phyloP scores from a whole-genome alignment of 92 coral and sea anemone genomes.

The Porites lobata region DNA sequence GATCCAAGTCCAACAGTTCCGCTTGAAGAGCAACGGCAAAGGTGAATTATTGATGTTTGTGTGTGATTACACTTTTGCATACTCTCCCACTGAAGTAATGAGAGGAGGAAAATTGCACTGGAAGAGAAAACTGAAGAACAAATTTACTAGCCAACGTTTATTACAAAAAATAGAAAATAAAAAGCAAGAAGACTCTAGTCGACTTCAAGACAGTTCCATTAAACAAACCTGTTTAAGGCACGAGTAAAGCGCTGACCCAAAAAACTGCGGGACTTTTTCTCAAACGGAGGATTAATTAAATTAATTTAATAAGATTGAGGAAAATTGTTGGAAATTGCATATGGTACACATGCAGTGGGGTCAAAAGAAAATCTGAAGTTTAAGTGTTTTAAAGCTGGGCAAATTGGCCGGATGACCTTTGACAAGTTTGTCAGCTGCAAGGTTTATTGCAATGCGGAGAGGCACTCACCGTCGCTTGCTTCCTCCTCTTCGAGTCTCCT shows the following conservation, averaged over 20 bases:
- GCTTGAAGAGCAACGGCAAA: neutral
- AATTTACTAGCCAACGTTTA: neutral
- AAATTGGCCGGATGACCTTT: constrained; percentile 27
- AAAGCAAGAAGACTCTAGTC: neutral
- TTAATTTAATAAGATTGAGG: neutral
- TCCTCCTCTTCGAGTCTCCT: constrained; percentile 79
- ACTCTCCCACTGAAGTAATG: constrained; percentile 74
- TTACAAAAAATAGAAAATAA: neutral
- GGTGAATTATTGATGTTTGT: constrained; percentile 60
- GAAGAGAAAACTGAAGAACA: neutral
- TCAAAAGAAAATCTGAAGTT: neutral
- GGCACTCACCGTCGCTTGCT: constrained; percentile 62
- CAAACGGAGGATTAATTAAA: neutral
- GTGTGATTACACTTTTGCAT: constrained; percentile 73
- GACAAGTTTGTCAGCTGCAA: neutral
- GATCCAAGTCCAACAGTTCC: neutral
- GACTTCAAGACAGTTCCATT: neutral
- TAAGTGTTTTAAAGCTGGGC: neutral
- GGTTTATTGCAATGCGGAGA: neutral
- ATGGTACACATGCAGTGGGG: neutral
- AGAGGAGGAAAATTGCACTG: neutral
- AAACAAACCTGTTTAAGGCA: neutral
- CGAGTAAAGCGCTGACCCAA: constrained; percentile 14
- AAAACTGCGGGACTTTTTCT: constrained; percentile 26
- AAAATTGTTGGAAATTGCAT: constrained; percentile 2